Conservation (phyloP, 2,888 invertebrate species). For the Dryobotodes eremita region DNA sequence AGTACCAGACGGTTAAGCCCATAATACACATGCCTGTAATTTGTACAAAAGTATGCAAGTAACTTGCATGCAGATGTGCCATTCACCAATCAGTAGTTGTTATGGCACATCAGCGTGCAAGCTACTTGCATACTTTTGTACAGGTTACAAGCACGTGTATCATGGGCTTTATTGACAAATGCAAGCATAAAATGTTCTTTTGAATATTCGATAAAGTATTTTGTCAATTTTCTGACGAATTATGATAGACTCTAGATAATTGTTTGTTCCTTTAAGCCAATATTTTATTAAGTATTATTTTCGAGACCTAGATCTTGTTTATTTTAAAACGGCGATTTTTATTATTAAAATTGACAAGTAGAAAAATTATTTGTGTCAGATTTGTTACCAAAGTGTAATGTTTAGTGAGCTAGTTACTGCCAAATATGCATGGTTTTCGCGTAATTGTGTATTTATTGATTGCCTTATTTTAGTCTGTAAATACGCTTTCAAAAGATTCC, state of each 20-base stretch:
- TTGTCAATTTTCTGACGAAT: conserved; percentile 15
- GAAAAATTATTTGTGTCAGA: conserved; percentile 24
- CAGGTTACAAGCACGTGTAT: background rate
- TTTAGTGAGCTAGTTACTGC: conserved; percentile 60
- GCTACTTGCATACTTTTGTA: background rate
- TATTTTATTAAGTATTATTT: conserved; percentile 37
- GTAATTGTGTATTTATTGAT: conserved; percentile 47
- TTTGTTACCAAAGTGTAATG: conserved; percentile 45
- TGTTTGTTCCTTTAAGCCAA: background rate
- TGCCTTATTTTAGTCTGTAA: conserved; percentile 9
- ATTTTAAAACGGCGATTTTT: conserved; percentile 10
- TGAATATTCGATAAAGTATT: conserved; percentile 4
- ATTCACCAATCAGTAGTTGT: too few species aligned
- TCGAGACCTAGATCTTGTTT: conserved; percentile 8
- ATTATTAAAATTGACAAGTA: conserved; percentile 20
- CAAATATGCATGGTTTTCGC: conserved; percentile 63
- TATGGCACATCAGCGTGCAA: background rate
- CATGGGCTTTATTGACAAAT: conserved; percentile 1
- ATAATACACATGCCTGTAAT: background rate
- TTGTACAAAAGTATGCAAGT: background rate
- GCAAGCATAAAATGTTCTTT: conserved; percentile 23
- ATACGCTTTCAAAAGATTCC: conserved; percentile 20
- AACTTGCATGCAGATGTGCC: background rate
- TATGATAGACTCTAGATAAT: conserved; percentile 10
- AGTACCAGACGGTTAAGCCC: background rate